Conservation (phyloP, 2,797 vertebrate genomes). For the Nothura maculosa region DNA sequence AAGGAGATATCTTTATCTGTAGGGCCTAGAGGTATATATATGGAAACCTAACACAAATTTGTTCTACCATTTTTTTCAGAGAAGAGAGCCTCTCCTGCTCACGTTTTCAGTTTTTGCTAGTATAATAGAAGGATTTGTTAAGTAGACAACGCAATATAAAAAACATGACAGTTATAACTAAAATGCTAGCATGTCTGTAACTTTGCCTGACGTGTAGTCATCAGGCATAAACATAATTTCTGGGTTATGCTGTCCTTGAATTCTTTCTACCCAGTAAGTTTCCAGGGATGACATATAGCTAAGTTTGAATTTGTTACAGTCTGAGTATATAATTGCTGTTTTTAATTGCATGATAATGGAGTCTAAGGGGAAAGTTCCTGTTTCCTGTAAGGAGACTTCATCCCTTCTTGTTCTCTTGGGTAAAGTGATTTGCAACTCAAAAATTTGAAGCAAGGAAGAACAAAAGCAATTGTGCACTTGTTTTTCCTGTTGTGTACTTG, state of each 20-base stretch:
- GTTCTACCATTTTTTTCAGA: too few relatives aligned
- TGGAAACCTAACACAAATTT: too few relatives aligned
- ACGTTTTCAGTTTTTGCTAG: not conserved
- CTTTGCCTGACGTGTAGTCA: not conserved
- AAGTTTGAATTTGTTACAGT: not conserved
- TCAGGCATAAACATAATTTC: not conserved
- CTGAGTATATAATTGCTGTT: not conserved
- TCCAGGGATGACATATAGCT: not conserved
- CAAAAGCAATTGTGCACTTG: accelerated
- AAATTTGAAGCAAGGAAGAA: not conserved
- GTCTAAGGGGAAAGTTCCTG: not conserved
- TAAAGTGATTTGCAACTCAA: not conserved
- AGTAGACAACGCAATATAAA: not conserved
- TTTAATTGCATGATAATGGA: not conserved
- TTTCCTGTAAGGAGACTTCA: not conserved
- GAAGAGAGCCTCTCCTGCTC: not conserved
- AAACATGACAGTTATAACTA: not conserved
- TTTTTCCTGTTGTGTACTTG: not conserved
- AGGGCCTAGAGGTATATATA: too few relatives aligned
- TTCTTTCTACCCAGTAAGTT: not conserved
- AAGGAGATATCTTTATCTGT: too few relatives aligned
- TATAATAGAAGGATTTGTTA: not conserved
- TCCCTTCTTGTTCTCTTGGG: not conserved
- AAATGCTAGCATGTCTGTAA: not conserved
- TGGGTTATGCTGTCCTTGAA: not conserved